Evolutionary conservation across 2,888 invertebrate species (phyloP), one percentile per base, ranked within the genome.

Genomic region (Siphonodentalium dalli): DNA sequence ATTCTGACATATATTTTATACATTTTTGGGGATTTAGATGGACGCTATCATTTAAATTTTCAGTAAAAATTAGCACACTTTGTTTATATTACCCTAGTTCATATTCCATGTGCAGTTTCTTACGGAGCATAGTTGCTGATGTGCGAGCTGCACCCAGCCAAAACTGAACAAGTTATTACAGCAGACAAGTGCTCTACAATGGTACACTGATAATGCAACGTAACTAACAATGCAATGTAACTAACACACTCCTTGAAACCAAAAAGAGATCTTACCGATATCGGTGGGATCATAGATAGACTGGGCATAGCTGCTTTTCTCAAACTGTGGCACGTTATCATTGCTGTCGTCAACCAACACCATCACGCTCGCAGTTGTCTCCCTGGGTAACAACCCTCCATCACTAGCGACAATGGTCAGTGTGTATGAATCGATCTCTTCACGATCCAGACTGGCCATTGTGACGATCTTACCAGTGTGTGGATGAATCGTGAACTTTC

Each of bases 261-360:
- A 8, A 29, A 42, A 6, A 24, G 34, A 24, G 9, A 3, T 37
- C 77, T 74, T 87, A 76, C 90, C 92, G 46, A 87, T 84, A 59
- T 86, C 84, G 1, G 90, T 92, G 27, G 88, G 87, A 75, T 93
- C 92, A 0, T 93, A 89, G 50, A 95, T 88, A 68, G 90, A 89
- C 18, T 92, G 88, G 66, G 88, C 88, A 78, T 91, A 93, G 58
- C 52, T 60, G 1, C 49, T 57, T 33, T 87, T 87, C 23, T 69
- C 70, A 62, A 75, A 75, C 50, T 88, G 87, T 0, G 96, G 96
- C 1, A 87, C 86, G 73, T 88, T 86, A 45, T 86, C 85, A 80
- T 96, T 96, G 76, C 92, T 90, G 8, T 93, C 93, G 0, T 93
- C 92, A 8, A 79, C 71, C 47, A 62, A 55, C 5, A 81, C 63